Percentiles rank a stretch among this genome's conserved stretches.
phyloP scores from a whole-genome alignment of 2,888 invertebrate genomes.

The Lochmaea crataegi region DNA sequence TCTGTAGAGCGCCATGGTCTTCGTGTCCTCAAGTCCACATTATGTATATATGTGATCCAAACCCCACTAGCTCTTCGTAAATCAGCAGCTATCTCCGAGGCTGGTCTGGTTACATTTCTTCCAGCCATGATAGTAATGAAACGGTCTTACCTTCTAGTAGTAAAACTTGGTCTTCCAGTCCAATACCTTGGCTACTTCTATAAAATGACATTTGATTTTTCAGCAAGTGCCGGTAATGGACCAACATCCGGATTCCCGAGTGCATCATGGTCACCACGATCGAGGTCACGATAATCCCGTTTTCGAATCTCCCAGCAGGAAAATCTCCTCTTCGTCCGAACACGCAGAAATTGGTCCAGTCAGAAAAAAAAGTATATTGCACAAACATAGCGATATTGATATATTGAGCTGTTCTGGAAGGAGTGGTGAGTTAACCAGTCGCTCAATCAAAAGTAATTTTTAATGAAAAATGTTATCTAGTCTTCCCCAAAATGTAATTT shows the following conservation, averaged over 20 bases:
- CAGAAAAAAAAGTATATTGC: slow-evolving; percentile 78
- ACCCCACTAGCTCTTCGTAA: too few species aligned
- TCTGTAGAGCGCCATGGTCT: too few species aligned
- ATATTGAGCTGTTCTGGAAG: slow-evolving; percentile 36
- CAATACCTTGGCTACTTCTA: neutral
- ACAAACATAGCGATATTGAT: slow-evolving; percentile 55
- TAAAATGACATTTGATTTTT: slow-evolving; percentile 15
- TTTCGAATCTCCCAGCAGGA: slow-evolving; percentile 69
- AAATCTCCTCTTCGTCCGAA: slow-evolving; percentile 61
- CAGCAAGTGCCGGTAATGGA: slow-evolving; percentile 33
- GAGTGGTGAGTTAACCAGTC: slow-evolving; percentile 17
- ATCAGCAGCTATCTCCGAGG: too few species aligned
- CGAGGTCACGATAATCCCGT: slow-evolving; percentile 73
- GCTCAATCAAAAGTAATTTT: neutral
- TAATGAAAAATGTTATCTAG: neutral
- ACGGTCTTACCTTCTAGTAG: too few species aligned
- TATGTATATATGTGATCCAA: too few species aligned
- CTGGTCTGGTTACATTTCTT: too few species aligned
- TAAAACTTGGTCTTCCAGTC: too few species aligned
- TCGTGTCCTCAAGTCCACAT: too few species aligned
- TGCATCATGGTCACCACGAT: slow-evolving; percentile 67
- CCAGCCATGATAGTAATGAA: too few species aligned
- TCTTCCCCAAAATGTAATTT: too few species aligned
- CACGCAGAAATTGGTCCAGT: slow-evolving; percentile 75
- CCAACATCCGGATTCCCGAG: slow-evolving; percentile 16